phyloP scores from a whole-genome alignment of 2,113 vertebrate genomes.

The Genyomyrus donnyi region DNA sequence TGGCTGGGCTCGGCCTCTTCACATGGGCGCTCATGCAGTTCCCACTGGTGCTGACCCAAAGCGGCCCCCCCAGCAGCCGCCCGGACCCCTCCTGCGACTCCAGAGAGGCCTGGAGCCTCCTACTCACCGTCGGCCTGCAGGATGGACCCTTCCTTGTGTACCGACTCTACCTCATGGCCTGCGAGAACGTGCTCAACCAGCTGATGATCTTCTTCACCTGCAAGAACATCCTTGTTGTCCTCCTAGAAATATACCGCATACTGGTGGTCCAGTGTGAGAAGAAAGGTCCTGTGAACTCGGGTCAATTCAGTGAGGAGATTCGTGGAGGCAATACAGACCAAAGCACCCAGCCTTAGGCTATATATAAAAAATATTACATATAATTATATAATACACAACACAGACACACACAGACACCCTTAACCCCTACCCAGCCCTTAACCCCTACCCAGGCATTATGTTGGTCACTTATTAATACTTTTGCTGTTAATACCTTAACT shows the following conservation, averaged over 20 bases:
- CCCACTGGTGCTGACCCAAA: slow-evolving; percentile 61
- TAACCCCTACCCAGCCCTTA: too few species aligned
- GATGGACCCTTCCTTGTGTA: slow-evolving; percentile 63
- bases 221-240: slow-evolving; percentile 63
- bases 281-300: neutral
- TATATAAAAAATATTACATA: neutral
- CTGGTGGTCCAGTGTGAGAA: slow-evolving; percentile 52
- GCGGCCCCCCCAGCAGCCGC: slow-evolving; percentile 20
- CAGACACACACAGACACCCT: neutral
- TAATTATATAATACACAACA: neutral
- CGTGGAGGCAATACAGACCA: neutral
- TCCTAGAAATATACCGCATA: slow-evolving; percentile 63
- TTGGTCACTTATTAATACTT: neutral
- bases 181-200: slow-evolving; percentile 60
- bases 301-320: neutral
- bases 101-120: slow-evolving; percentile 59
- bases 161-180: slow-evolving; percentile 58
- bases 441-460: neutral
- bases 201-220: slow-evolving; percentile 68
- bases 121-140: slow-evolving; percentile 59
- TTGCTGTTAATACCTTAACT: neutral
- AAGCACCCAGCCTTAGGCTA: neutral
- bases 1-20: slow-evolving; percentile 56
- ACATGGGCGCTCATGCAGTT: slow-evolving; percentile 67
- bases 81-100: slow-evolving; percentile 44